Base-by-base conservation (phyloP, 2,888 invertebrate species). In the Papilio elwesi region DNA sequence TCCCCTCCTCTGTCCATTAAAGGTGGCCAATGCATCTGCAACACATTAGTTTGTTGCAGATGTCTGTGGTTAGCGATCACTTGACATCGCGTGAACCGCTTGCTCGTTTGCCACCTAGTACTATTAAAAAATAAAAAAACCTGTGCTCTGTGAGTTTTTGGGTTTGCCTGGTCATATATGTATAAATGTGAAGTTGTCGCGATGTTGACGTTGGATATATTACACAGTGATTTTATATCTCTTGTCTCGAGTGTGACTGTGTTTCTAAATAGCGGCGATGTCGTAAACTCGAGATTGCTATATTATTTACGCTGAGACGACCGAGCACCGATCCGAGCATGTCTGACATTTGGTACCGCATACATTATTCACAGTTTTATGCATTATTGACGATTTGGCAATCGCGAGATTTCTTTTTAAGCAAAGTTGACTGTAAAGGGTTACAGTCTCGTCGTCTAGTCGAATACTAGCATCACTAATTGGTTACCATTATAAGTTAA, bases 281-380 rank as follows among this genome's bases (percentile, higher is more conserved):
- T 62, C 59, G 59, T 62, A 62, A 62, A 62, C 43, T 62, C n/a
- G 43, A 62, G 59, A n/a, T 62, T 62, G 59, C 43, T 62, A 15
- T 43, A 62, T 62, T 62, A 62, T 62, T 62, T 62, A 62, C 10
- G 13, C 43, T 15, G 26, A 10, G 43, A 15, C 59, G 59, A 62
- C 15, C 59, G 59, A 62, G 43, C 52, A 43, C n/a, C n/a, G n/a
- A 43, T 52, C n/a, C 15, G 10, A n/a, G 59, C 38, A 43, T 43
- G 59, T 43, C 59, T 62, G 43, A 62, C 43, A 5, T 62, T 62
- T 62, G 15, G 36, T 15, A 43, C 43, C 43, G 43, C 38, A n/a
- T 62, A 62, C 43, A 62, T 62, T 43, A 43, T 62, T 43, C 59
- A 62, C 10, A 43, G 43, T 43, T 6, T 9, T 15, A 38, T 59